phyloP scores from a whole-genome alignment of 2,888 invertebrate species.

The Meiosimyza decipiens region DNA sequence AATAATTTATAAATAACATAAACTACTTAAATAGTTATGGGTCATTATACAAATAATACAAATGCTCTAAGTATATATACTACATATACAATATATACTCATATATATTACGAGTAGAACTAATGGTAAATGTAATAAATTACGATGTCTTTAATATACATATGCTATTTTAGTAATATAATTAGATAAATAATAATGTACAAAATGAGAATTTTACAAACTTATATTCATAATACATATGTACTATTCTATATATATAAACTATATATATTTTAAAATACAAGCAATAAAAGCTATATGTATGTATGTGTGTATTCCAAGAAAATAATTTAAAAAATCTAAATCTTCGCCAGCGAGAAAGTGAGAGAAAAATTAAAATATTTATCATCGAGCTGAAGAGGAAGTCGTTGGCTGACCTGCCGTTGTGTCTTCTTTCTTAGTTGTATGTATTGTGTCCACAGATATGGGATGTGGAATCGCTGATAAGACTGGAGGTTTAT shows the following conservation, averaged over 20 bases:
- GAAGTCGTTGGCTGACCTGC: slow-evolving; percentile 53
- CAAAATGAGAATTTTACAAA: slow-evolving; percentile 38
- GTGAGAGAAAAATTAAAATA: slow-evolving; percentile 1
- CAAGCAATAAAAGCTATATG: slow-evolving; percentile 34
- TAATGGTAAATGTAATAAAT: slow-evolving; percentile 32
- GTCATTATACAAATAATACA: slow-evolving; percentile 61
- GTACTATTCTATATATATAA: slow-evolving; percentile 12
- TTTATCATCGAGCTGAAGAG: slow-evolving; percentile 59
- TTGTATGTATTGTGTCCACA: slow-evolving; percentile 50
- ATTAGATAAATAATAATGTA: slow-evolving; percentile 37
- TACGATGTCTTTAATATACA: slow-evolving; percentile 35
- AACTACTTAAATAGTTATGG: slow-evolving; percentile 36
- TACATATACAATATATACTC: slow-evolving; percentile 36
- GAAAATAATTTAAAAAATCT: slow-evolving; percentile 31
- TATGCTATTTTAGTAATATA: slow-evolving; percentile 26
- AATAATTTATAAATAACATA: slow-evolving; percentile 43
- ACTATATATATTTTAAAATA: slow-evolving; percentile 34
- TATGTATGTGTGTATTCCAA: slow-evolving; percentile 33
- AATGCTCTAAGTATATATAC: slow-evolving; percentile 54
- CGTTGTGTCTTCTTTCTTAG: slow-evolving; percentile 51
- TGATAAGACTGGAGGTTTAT: slow-evolving; percentile 44
- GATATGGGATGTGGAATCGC: slow-evolving; percentile 58
- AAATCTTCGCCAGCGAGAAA: slow-evolving; percentile 37
- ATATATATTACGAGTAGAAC: slow-evolving; percentile 32
- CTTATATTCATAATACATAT: slow-evolving; percentile 15